These are phyloP conservation scores for Polypterus bichir DNA, from an alignment of 2,113 vertebrate species.

Conservation along the genomic window DNA sequence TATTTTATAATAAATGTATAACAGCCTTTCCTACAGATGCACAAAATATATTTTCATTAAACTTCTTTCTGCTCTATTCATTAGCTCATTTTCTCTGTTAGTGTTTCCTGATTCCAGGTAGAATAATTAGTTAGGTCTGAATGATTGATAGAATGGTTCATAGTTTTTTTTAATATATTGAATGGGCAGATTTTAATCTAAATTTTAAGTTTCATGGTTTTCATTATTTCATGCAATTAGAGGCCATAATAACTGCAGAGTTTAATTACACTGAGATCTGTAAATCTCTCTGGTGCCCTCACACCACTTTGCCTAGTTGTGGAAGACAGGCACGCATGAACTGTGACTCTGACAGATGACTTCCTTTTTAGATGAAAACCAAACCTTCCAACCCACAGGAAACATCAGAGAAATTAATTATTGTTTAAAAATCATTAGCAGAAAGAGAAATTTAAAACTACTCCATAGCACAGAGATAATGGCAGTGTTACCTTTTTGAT, in stretches of 20 bases:
- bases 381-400: constrained; percentile 35
- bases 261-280: constrained; percentile 56
- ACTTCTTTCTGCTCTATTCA: too few relatives aligned
- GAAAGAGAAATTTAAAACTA: constrained; percentile 27
- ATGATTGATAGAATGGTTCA: too few relatives aligned
- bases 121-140: too few relatives aligned
- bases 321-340: constrained; percentile 23
- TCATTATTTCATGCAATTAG: constrained; percentile 43
- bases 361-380: constrained; percentile 47
- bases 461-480: too few relatives aligned
- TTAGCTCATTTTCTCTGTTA: too few relatives aligned
- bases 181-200: not conserved
- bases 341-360: constrained; percentile 53
- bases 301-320: constrained; percentile 36
- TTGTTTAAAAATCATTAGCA: constrained; percentile 48
- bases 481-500: too few relatives aligned
- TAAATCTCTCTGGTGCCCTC: constrained; percentile 42
- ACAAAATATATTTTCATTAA: too few relatives aligned
- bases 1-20: too few relatives aligned
- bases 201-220: constrained; percentile 4
- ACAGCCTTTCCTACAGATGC: too few relatives aligned
- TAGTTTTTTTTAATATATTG: too few relatives aligned
- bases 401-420: constrained; percentile 52
- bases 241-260: constrained; percentile 46
- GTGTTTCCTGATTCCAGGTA: too few relatives aligned